A percentile compares a stretch with the other conserved stretches of the same genome.
These are phyloP conservation scores for Pseudomyrmex sp. DNA, from an alignment of 1,140 invertebrate species.

Conservation along the genomic window DNA sequence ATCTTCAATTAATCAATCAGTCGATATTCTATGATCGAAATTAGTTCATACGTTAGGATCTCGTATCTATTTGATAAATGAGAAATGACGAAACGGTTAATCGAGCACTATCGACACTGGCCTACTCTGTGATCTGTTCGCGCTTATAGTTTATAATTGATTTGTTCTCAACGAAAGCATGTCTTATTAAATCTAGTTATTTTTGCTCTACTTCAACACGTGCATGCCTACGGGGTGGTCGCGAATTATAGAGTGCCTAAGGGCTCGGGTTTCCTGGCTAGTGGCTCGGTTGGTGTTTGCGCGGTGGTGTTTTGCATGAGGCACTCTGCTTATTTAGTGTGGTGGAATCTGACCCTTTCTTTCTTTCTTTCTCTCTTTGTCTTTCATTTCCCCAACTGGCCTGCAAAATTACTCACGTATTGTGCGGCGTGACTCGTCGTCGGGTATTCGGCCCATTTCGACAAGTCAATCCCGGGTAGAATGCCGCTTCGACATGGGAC, in stretches of 20 bases:
- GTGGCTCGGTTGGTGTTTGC: slow-evolving; percentile 65
- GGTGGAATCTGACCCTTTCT: slow-evolving; percentile 55
- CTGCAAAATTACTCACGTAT: slow-evolving; percentile 88
- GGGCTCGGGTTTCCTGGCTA: slow-evolving; percentile 65
- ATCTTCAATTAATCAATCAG: not conserved
- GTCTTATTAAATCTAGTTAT: slow-evolving; percentile 10
- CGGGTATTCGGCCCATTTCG: slow-evolving; percentile 93
- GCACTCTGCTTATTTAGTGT: slow-evolving; percentile 63
- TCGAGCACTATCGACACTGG: slow-evolving; percentile 25
- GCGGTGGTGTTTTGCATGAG: slow-evolving; percentile 22
- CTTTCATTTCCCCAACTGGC: slow-evolving; percentile 86
- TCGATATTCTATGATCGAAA: slow-evolving; percentile 14
- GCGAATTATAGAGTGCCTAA: slow-evolving; percentile 63
- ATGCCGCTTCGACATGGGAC: slow-evolving; percentile 95
- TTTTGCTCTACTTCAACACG: slow-evolving; percentile 46
- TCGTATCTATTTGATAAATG: too few relatives aligned
- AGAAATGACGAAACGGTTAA: not conserved
- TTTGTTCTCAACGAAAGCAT: slow-evolving; percentile 7
- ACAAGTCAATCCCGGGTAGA: slow-evolving; percentile 93
- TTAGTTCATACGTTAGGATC: not conserved
- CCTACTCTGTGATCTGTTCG: slow-evolving; percentile 5
- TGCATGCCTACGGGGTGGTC: slow-evolving; percentile 63
- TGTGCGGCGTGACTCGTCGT: slow-evolving; percentile 84
- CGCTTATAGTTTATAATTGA: not conserved
- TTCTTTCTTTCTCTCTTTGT: slow-evolving; percentile 68